Percentiles rank a stretch among this genome's conserved stretches.
Evolutionary conservation across 1,140 invertebrate genomes (phyloP).

Genomic region (Brachionus rotundiformis): DNA sequence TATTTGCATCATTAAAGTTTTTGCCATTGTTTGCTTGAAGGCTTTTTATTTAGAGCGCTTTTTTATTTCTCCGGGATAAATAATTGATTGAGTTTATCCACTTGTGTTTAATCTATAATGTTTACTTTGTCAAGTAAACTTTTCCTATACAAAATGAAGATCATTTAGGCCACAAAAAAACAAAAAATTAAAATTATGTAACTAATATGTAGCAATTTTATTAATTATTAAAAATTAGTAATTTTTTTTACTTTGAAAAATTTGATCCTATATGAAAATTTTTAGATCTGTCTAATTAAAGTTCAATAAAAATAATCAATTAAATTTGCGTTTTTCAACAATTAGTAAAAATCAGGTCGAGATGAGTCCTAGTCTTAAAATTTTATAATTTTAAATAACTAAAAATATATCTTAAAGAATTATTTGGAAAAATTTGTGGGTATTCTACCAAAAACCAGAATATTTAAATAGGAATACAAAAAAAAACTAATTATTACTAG

Average conservation of each 20-base stretch:
- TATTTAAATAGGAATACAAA: not conserved
- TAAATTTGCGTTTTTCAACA: too few species aligned
- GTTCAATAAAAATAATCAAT: too few species aligned
- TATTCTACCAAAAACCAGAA: not conserved
- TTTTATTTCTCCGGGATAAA: conserved; percentile 3
- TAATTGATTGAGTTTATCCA: not conserved
- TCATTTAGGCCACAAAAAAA: not conserved
- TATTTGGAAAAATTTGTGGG: not conserved
- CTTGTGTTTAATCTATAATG: conserved; percentile 1
- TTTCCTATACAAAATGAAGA: not conserved
- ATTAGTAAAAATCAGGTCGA: too few species aligned
- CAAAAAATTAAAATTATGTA: not conserved
- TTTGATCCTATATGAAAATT: too few species aligned
- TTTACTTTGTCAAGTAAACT: not conserved
- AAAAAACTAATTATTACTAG: not conserved
- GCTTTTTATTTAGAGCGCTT: not conserved
- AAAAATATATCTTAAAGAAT: not conserved
- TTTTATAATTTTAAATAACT: too few species aligned
- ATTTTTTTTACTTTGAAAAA: too few species aligned
- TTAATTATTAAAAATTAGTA: too few species aligned
- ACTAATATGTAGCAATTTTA: not conserved
- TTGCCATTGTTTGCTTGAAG: not conserved
- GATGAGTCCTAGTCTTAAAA: too few species aligned
- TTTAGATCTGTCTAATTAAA: too few species aligned
- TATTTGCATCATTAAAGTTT: not conserved